Percentiles rank a stretch among this genome's conserved stretches.
Conservation (phyloP, 2,888 invertebrate species). For the Leucophenga montana region DNA sequence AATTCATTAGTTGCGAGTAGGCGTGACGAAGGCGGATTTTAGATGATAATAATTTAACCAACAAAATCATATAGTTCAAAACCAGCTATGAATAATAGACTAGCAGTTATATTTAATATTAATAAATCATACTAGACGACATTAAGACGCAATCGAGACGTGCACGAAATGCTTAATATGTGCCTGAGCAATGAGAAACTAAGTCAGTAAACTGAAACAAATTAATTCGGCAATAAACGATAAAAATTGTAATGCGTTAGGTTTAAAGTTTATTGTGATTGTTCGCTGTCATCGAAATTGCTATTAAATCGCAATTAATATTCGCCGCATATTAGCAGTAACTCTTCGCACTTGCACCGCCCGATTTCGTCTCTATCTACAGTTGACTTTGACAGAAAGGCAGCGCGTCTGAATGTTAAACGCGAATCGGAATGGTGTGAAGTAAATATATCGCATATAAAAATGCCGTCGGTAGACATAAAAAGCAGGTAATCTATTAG, state of each 20-base stretch:
- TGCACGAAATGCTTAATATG: constrained; percentile 53
- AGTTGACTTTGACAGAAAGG: too few species aligned
- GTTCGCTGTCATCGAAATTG: constrained; percentile 66
- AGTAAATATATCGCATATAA: not conserved
- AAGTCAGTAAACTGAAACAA: constrained; percentile 11
- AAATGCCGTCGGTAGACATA: constrained; percentile 1
- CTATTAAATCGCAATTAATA: constrained; percentile 66
- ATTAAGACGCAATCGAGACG: constrained; percentile 38
- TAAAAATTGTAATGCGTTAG: not conserved
- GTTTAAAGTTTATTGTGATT: constrained; percentile 61
- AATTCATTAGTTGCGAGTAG: constrained; percentile 54
- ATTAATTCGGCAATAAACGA: not conserved
- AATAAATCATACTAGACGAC: too few species aligned
- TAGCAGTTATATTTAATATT: too few species aligned
- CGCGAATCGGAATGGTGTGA: not conserved
- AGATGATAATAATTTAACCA: not conserved
- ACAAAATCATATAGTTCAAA: not conserved
- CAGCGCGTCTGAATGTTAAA: constrained; percentile 41
- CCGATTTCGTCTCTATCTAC: too few species aligned
- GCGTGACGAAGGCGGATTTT: not conserved
- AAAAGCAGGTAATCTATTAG: not conserved
- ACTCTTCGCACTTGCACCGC: constrained; percentile 26
- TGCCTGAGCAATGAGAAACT: not conserved
- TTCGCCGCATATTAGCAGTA: constrained; percentile 58
- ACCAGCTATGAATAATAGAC: too few species aligned